Percentiles rank a stretch among this genome's conserved stretches.
phyloP scores from a whole-genome alignment of 2,113 vertebrate species.

The Fregetta grallaria region DNA sequence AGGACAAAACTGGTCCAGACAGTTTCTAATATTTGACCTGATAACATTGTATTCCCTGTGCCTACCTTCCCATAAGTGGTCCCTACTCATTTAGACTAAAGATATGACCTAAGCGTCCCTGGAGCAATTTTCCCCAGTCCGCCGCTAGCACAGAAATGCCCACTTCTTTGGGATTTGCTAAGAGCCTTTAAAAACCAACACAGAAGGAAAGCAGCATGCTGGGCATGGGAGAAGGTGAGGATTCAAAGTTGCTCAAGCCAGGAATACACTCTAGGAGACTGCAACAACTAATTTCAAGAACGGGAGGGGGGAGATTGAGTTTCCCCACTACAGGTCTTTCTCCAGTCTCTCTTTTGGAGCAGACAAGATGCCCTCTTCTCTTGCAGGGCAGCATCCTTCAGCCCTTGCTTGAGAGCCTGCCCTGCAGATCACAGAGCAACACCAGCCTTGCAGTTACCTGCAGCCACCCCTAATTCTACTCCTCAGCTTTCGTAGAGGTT shows the following conservation, averaged over 20 bases:
- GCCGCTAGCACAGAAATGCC: background rate
- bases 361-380: background rate
- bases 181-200: background rate
- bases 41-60: background rate
- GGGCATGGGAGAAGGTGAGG: background rate
- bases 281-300: background rate
- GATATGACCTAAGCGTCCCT: background rate
- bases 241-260: background rate
- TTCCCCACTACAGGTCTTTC: background rate
- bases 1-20: background rate
- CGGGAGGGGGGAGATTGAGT: background rate
- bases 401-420: background rate
- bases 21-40: background rate
- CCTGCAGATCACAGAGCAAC: background rate
- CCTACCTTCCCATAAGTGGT: background rate
- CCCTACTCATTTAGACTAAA: background rate
- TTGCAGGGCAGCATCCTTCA: background rate
- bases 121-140: background rate
- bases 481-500: rapidly evolving
- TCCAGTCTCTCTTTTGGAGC: background rate
- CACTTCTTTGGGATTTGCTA: background rate
- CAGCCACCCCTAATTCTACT: background rate
- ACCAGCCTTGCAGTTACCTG: background rate
- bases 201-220: background rate
- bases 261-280: background rate